Evolutionary conservation across 2,888 invertebrate genomes (phyloP), one percentile per base, ranked within the genome.

Genomic region (Amiota mariae): DNA sequence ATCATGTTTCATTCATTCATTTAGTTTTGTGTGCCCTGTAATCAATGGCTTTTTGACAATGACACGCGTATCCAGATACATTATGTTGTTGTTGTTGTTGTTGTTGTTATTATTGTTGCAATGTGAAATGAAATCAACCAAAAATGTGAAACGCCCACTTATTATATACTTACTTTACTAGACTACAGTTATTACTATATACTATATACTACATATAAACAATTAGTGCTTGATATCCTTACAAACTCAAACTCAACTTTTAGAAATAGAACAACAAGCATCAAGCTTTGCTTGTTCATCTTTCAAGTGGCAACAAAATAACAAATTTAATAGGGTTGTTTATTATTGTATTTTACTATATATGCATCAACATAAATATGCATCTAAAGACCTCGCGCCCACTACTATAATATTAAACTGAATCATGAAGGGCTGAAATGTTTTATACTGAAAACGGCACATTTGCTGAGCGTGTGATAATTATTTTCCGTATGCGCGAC

Each of bases 381-480:
- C 46, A 36, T 15, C 36, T 2, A 48, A 20, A 20, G 59, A 59
- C 59, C 59, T 81, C 79, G 83, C 80, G 82, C 78, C 80, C 81
- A 78, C 82, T 36, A 36, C 36, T 36, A 36, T 36, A 36, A 2
- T 36, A 36, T 36, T 36, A 12, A 48, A 18, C 48, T 12, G 11
- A 12, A n/a, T 63, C 46, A 36, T 4, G 36, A 36, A 36, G 36
- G 36, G 36, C 36, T 36, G 36, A 10, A 36, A 36, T 51, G 54
- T 9, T 18, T 51, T 20, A 24, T 13, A 20, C 18, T 10, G 54
- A 11, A 51, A 36, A 8, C 51, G 67, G 10, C 64, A 10, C 56
- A 36, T 36, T 70, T 47, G 51, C 66, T 49, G 77, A 87, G 84
- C 88, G 87, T 87, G 87, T 86, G 87, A 87, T 87, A 88, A 87